Evolutionary conservation across 2,888 invertebrate species (phyloP).

Genomic region (Deilephila elpenor): DNA sequence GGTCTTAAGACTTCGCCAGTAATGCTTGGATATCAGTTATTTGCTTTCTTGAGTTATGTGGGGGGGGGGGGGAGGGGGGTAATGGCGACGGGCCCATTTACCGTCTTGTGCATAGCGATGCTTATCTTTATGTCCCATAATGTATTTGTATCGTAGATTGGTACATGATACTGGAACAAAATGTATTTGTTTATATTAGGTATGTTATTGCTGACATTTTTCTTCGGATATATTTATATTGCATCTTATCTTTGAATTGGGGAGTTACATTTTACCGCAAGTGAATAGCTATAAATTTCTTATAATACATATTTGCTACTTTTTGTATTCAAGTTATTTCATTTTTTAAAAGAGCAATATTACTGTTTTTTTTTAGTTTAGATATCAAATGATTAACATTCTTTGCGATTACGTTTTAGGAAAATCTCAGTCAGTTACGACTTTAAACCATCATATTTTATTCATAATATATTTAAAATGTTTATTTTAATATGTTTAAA

Average conservation of each 20-base stretch:
- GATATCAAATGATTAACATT: no score
- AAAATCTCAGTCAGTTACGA: no score
- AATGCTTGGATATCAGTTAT: conserved; percentile 61
- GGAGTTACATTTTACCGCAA: no score
- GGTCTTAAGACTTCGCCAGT: conserved; percentile 71
- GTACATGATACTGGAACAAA: neutral
- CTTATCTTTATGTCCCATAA: conserved; percentile 25
- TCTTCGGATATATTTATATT: no score
- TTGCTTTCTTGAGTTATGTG: conserved; percentile 57
- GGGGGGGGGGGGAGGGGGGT: conserved; percentile 34
- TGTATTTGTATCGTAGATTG: conserved; percentile 30
- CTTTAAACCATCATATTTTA: no score
- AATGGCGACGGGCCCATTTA: conserved; percentile 18
- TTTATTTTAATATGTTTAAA: neutral
- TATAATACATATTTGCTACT: no score
- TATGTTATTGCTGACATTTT: neutral
- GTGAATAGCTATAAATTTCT: no score
- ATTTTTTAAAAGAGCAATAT: no score
- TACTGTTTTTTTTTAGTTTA: no score
- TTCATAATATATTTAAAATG: neutral
- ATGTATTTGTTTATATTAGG: neutral
- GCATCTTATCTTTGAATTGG: no score
- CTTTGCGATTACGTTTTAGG: no score
- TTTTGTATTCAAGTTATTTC: no score
- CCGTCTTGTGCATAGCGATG: conserved; percentile 19